phyloP scores from a whole-genome alignment of 2,888 invertebrate genomes.

The Crioceris asparagi region DNA sequence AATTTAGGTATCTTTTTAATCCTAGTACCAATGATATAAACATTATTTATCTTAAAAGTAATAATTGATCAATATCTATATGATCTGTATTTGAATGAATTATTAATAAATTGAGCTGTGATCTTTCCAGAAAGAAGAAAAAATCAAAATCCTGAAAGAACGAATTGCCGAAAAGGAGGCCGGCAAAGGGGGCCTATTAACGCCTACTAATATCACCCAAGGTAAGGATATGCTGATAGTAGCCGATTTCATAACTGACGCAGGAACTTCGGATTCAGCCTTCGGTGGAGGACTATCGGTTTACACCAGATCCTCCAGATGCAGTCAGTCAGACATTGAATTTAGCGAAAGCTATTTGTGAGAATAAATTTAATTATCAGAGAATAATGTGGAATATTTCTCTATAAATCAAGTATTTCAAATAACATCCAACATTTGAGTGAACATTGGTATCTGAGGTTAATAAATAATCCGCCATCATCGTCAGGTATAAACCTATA shows the following conservation, averaged over 20 bases:
- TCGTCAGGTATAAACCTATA: no score
- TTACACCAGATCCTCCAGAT: conserved; percentile 71
- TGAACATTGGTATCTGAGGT: not conserved
- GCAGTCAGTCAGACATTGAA: conserved; percentile 78
- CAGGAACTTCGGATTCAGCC: conserved; percentile 67
- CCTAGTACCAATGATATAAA: not conserved
- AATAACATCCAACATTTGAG: not conserved
- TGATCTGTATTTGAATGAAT: not conserved
- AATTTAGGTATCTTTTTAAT: not conserved
- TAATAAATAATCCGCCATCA: no score
- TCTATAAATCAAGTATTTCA: no score
- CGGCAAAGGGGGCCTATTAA: conserved; percentile 26
- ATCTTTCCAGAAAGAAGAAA: conserved; percentile 70
- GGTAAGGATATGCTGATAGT: conserved; percentile 65
- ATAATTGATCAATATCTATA: not conserved
- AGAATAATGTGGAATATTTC: no score
- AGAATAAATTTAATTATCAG: no score
- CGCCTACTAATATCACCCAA: conserved; percentile 49
- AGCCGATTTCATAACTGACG: conserved; percentile 65
- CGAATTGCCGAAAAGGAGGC: conserved; percentile 68
- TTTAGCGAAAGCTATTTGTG: conserved; percentile 80
- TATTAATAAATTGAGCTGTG: not conserved
- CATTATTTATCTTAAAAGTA: not conserved
- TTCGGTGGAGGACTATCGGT: conserved; percentile 56
- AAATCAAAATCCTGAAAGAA: conserved; percentile 70